Percentiles rank a stretch among this genome's conserved stretches.
phyloP scores from a whole-genome alignment of 2,797 vertebrate genomes.

The Arnoldichthys spilopterus region DNA sequence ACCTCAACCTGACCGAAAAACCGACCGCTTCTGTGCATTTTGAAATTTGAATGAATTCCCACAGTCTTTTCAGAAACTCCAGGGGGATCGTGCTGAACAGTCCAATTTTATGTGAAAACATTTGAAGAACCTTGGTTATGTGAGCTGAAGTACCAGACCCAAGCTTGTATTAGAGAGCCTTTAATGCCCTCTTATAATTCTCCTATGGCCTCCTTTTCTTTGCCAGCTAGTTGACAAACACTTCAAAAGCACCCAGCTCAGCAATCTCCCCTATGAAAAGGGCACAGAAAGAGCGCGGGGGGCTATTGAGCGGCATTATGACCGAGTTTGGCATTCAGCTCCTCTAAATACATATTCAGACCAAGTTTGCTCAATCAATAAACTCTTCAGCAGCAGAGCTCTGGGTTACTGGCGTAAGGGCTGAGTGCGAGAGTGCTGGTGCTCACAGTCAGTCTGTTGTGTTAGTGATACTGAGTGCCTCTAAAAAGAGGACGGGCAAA shows the following conservation, averaged over 20 bases:
- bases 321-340: slow-evolving; percentile 2
- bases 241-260: slow-evolving; percentile 12
- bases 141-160: background rate
- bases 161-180: background rate
- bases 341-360: slow-evolving; percentile 36
- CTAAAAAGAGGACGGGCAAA: slow-evolving; percentile 58
- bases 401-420: background rate
- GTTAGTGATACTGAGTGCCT: background rate
- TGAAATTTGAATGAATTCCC: background rate
- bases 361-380: slow-evolving; percentile 32
- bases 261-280: slow-evolving; percentile 3
- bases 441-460: background rate
- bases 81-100: background rate
- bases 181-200: background rate
- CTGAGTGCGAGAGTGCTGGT: background rate
- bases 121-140: background rate
- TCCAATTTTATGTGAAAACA: background rate
- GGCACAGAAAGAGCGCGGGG: background rate
- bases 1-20: background rate
- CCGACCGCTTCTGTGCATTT: background rate
- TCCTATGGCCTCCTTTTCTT: background rate
- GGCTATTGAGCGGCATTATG: slow-evolving; percentile 38
- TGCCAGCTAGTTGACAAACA: background rate
- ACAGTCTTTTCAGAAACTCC: background rate
- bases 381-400: background rate